Base-by-base conservation (phyloP, 2,888 invertebrate species). In the Dryomyza anilis region DNA sequence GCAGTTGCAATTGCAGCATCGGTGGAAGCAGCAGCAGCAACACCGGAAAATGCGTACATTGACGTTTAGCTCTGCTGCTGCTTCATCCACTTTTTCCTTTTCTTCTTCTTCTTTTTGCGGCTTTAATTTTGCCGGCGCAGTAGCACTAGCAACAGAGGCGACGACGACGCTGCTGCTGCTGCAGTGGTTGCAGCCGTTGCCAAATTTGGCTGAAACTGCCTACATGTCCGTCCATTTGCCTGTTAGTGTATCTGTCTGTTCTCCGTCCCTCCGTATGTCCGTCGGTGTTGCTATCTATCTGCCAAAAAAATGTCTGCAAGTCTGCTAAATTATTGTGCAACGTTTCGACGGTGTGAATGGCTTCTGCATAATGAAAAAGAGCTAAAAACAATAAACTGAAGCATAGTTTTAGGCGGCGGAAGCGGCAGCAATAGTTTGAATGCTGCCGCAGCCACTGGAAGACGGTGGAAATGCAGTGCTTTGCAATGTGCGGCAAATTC, bases 1-100 rank as follows among this genome's bases (percentile, higher is more conserved):
- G 39, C 46, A 52, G 36, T 33, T 3, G 48, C 69, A 68, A 53
- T 67, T 74, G 70, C 72, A 71, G 72, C n/a, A n/a, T n/a, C n/a
- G n/a, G n/a, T n/a, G n/a, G n/a, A n/a, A n/a, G n/a, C n/a, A n/a
- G n/a, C n/a, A n/a, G n/a, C n/a, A n/a, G n/a, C n/a, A n/a, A n/a
- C n/a, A n/a, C 69, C 70, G 64, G 63, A 66, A 68, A 64, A 66
- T 65, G 60, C 64, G 61, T 65, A 52, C 66, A 62, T 62, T 68
- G 59, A 65, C 69, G 65, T 64, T 68, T n/a, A n/a, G n/a, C n/a
- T n/a, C n/a, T n/a, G n/a, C n/a, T n/a, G n/a, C n/a, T n/a, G n/a
- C n/a, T n/a, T n/a, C n/a, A n/a, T n/a, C n/a, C n/a, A n/a, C n/a
- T n/a, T n/a, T n/a, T n/a, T n/a, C n/a, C n/a, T n/a, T n/a, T n/a